phyloP scores from a whole-genome alignment of 2,888 invertebrate genomes.

The Ophioninae sp. region DNA sequence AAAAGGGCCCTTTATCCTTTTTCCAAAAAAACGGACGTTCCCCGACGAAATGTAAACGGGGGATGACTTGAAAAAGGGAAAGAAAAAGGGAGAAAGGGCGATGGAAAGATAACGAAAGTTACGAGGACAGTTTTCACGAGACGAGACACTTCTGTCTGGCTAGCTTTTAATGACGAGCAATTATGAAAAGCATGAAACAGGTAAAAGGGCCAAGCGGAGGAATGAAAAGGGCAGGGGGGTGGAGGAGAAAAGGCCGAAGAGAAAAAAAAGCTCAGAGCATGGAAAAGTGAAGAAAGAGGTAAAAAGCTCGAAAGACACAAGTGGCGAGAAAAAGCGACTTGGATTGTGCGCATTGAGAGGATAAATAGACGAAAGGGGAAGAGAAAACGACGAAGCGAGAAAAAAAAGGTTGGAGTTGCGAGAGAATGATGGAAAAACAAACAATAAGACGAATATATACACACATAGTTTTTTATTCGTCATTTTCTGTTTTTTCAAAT shows the following conservation, averaged over 20 bases:
- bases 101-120: conserved; percentile 57
- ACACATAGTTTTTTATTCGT: too few relatives aligned
- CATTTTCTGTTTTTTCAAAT: too few relatives aligned
- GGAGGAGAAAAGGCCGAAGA: too few relatives aligned
- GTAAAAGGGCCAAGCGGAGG: conserved; percentile 27
- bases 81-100: conserved; percentile 30
- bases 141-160: conserved; percentile 57
- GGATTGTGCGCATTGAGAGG: conserved; percentile 49
- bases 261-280: conserved; percentile 25
- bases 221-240: conserved; percentile 44
- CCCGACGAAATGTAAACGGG: too few relatives aligned
- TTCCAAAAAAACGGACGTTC: too few relatives aligned
- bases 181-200: conserved; percentile 65
- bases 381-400: conserved; percentile 7
- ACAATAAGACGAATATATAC: background rate
- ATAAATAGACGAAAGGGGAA: conserved; percentile 32
- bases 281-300: conserved; percentile 42
- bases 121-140: conserved; percentile 59
- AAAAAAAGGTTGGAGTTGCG: background rate
- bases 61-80: conserved; percentile 17
- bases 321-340: conserved; percentile 57
- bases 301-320: conserved; percentile 56
- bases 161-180: conserved; percentile 70
- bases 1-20: too few relatives aligned
- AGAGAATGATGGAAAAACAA: background rate